Conservation (phyloP, 1,140 invertebrate genomes). For the Phortica variegata region DNA sequence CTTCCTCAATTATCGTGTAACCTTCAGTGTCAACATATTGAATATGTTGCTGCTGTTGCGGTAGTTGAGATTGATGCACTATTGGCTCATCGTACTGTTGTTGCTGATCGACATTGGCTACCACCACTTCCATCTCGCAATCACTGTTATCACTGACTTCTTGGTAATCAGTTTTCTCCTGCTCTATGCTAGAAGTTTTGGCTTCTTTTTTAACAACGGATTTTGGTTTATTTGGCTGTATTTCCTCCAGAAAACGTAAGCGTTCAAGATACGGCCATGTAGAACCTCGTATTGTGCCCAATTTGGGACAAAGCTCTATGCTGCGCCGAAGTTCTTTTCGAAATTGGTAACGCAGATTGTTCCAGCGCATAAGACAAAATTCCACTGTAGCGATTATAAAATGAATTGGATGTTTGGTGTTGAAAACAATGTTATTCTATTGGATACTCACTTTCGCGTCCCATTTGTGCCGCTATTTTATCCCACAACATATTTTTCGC, state of each 20-base stretch:
- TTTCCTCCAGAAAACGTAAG: constrained; percentile 27
- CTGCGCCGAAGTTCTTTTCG: constrained; percentile 31
- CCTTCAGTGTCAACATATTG: constrained; percentile 5
- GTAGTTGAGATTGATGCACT: constrained; percentile 15
- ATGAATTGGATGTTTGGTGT: background rate
- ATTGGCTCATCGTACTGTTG: constrained; percentile 28
- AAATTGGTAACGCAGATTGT: constrained; percentile 45
- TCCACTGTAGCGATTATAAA: constrained; percentile 17
- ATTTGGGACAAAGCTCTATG: constrained; percentile 14
- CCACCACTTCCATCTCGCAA: too few species aligned
- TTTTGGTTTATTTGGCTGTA: constrained; percentile 6
- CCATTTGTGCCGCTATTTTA: constrained; percentile 34
- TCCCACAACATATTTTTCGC: constrained; percentile 42
- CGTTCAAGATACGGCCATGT: constrained; percentile 48
- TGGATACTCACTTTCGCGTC: constrained; percentile 23
- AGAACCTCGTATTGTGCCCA: constrained; percentile 25
- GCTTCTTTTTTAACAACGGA: too few species aligned
- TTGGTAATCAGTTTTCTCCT: too few species aligned
- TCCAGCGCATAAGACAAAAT: constrained; percentile 50
- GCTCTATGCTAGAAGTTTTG: too few species aligned
- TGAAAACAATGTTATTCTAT: background rate
- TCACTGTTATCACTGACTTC: too few species aligned
- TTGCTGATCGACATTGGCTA: too few species aligned
- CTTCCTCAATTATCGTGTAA: constrained; percentile 30
- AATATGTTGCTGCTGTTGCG: constrained; percentile 6